These are phyloP conservation scores for Diabrotica virgifera DNA, from an alignment of 1,140 invertebrate genomes.

Conservation along the genomic window DNA sequence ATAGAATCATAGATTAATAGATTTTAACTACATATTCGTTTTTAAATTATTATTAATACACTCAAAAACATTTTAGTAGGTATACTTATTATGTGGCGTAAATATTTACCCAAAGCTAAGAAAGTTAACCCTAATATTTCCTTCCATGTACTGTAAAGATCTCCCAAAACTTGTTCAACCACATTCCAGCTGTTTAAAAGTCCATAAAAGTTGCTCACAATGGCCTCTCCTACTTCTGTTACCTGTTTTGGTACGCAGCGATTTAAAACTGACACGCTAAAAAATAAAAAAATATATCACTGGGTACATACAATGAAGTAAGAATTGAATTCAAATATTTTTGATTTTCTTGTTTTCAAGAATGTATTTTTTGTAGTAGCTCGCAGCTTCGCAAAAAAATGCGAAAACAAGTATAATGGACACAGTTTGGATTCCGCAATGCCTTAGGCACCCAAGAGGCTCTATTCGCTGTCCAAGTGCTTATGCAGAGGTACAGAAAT, in stretches of 20 bases:
- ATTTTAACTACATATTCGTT: no score
- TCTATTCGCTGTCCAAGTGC: no score
- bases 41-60: no score
- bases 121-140: constrained; percentile 80
- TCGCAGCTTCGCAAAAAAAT: no score
- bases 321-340: not conserved
- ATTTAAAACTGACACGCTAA: constrained; percentile 74
- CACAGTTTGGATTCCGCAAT: no score
- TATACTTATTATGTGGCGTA: constrained; percentile 10
- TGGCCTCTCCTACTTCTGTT: constrained; percentile 57
- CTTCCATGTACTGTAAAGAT: constrained; percentile 83
- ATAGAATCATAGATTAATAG: no score
- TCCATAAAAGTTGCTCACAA: constrained; percentile 72
- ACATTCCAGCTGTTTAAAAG: constrained; percentile 84
- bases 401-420: no score
- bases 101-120: constrained; percentile 72
- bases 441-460: no score
- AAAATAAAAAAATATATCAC: constrained; percentile 25
- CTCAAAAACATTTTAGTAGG: no score
- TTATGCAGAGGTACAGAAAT: no score
- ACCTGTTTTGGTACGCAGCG: constrained; percentile 77
- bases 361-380: no score
- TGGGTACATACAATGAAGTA: not conserved
- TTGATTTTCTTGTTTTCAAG: no score
- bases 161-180: constrained; percentile 81